These are phyloP conservation scores for Tenebrio molitor DNA, from an alignment of 1,140 invertebrate species.

Conservation along the genomic window DNA sequence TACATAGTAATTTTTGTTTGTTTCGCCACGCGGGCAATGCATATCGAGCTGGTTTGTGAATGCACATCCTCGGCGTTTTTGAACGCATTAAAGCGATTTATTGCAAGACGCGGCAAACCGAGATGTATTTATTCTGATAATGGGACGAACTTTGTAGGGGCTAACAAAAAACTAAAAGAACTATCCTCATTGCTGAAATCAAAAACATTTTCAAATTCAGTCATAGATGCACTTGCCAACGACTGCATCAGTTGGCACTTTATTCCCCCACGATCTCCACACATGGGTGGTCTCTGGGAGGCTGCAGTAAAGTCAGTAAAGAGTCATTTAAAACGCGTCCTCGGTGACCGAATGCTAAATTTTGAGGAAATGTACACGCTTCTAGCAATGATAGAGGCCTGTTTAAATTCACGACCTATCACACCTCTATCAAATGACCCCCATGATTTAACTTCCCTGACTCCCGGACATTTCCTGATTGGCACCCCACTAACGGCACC, in stretches of 20 bases:
- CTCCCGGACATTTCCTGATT: too few species aligned
- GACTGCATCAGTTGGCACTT: background rate
- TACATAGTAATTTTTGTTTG: constrained; percentile 59
- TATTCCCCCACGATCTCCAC: too few species aligned
- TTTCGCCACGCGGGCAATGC: constrained; percentile 63
- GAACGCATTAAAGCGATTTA: constrained; percentile 64
- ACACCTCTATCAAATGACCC: too few species aligned
- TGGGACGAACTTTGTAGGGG: constrained; percentile 63
- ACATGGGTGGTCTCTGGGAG: too few species aligned
- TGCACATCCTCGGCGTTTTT: constrained; percentile 64
- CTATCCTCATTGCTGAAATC: background rate
- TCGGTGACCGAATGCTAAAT: too few species aligned
- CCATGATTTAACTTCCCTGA: too few species aligned
- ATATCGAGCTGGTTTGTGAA: constrained; percentile 64
- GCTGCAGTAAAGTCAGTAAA: too few species aligned
- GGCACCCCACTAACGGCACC: too few species aligned
- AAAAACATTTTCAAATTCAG: background rate
- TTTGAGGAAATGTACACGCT: too few species aligned
- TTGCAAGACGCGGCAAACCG: constrained; percentile 61
- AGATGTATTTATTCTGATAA: constrained; percentile 59
- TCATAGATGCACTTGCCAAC: background rate
- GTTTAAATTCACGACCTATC: too few species aligned
- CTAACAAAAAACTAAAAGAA: constrained; percentile 52
- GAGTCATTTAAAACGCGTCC: too few species aligned
- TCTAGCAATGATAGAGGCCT: too few species aligned